These are phyloP conservation scores for Spisula solida DNA, from an alignment of 2,888 invertebrate genomes.

Conservation along the genomic window DNA sequence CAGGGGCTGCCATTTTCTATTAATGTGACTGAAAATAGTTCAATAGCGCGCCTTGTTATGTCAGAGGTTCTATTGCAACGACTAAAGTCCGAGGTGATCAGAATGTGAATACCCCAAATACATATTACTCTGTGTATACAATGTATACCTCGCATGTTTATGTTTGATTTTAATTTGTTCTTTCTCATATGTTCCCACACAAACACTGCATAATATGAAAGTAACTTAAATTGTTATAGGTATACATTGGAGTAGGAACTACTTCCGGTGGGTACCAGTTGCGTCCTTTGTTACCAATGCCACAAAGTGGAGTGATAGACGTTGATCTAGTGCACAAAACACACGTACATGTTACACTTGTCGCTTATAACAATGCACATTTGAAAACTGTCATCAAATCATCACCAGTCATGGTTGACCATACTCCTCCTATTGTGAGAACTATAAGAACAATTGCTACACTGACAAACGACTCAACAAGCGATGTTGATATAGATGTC, in stretches of 20 bases:
- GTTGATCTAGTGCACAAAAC: constrained; percentile 58
- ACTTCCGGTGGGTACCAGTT: constrained; percentile 68
- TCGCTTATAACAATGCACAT: constrained; percentile 69
- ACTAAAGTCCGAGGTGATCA: no score
- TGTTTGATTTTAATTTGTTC: no score
- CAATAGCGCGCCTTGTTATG: no score
- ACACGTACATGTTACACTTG: constrained; percentile 58
- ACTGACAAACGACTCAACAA: not conserved
- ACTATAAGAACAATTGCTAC: not conserved
- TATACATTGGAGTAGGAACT: constrained; percentile 66
- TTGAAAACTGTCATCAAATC: constrained; percentile 54
- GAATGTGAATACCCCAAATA: no score
- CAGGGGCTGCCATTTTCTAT: no score
- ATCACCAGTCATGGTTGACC: constrained; percentile 56
- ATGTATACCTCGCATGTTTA: no score
- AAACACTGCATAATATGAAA: no score
- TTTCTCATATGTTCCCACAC: no score
- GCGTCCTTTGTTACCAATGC: constrained; percentile 45
- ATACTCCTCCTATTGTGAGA: constrained; percentile 58
- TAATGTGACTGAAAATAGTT: no score
- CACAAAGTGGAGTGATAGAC: constrained; percentile 44
- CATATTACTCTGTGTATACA: no score
- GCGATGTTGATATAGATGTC: constrained; percentile 8
- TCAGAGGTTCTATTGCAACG: no score
- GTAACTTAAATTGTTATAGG: not conserved